Evolutionary conservation across 2,888 invertebrate species (phyloP), one percentile per base, ranked within the genome.

Genomic region (Gryllus longicercus): DNA sequence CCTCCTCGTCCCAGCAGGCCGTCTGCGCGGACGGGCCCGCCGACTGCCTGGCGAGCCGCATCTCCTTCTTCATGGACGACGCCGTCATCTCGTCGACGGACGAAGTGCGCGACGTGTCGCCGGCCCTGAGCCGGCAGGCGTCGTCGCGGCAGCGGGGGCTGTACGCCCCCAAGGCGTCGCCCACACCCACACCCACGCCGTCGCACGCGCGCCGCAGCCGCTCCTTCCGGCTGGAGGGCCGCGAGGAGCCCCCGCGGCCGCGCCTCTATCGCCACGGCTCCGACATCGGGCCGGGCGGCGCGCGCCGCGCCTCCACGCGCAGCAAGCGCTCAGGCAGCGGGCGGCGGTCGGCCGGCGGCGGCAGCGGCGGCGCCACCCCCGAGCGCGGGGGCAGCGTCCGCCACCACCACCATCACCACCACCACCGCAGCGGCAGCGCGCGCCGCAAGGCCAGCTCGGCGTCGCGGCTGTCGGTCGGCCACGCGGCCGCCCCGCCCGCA

Each of bases 361-460:
- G n/a, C 16, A 38, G 77, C 38, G 12, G 25, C 23, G n/a, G 51
- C 51, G 16, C 14, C 63, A 18, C 63, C 63, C 16, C 16, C 14
- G 63, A 14, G 63, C 50, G 75, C 16, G 16, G 63, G 8, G n/a
- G 63, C 63, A 11, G 51, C 50, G 38, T 63, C 75, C 50, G 63
- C 63, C 12, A 75, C 50, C 50, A 74, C 75, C 50, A 78, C 74
- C 79, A 76, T 2, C 74, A 49, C 21, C 50, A 51, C 25, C 38
- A 63, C 50, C 78, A 77, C 23, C 78, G 80, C 49, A 23, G 63
- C 75, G 79, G 76, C 76, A 80, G 77, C 80, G 85, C 85, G 38
- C 84, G 86, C 81, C 83, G 86, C 80, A 2, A 81, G 83, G 0
- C 50, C 50, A 77, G 77, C n/a, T 25, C n/a, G 14, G 23, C 12